These are phyloP conservation scores for Encarsia formosa DNA, from an alignment of 2,888 invertebrate genomes.

Conservation along the genomic window DNA sequence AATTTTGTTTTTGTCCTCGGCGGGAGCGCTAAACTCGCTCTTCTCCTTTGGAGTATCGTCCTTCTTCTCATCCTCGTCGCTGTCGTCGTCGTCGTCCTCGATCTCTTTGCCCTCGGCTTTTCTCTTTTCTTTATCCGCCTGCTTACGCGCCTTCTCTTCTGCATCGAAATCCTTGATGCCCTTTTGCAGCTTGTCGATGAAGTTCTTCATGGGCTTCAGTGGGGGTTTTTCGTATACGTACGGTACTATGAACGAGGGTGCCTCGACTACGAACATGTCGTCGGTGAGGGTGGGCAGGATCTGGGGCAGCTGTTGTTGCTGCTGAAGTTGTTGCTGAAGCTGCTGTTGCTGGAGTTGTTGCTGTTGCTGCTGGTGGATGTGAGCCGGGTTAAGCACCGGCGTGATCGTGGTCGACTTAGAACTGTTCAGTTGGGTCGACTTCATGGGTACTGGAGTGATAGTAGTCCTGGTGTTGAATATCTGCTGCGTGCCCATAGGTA, in stretches of 20 bases:
- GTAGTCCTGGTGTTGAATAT: conserved; percentile 57
- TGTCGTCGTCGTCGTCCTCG: conserved; percentile 49
- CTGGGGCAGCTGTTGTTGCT: conserved; percentile 53
- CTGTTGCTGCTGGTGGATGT: conserved; percentile 21
- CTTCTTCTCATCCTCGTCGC: conserved; percentile 38
- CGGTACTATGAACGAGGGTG: conserved; percentile 89
- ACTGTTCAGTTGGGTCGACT: conserved; percentile 35
- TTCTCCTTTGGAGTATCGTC: conserved; percentile 32
- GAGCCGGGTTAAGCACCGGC: conserved; percentile 30
- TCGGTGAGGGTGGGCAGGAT: conserved; percentile 81
- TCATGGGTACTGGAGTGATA: conserved; percentile 56
- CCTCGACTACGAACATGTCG: conserved; percentile 89
- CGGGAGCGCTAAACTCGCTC: conserved; percentile 33
- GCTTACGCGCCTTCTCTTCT: conserved; percentile 51
- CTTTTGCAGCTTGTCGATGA: conserved; percentile 61
- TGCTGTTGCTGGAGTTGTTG: conserved; percentile 9
- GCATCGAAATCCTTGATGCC: conserved; percentile 62
- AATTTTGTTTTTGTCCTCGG: conserved; percentile 51
- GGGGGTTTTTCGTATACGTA: conserved; percentile 91
- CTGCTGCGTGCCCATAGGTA: conserved; percentile 46
- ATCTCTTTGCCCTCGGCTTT: conserved; percentile 47
- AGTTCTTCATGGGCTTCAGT: conserved; percentile 70
- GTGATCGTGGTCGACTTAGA: conserved; percentile 39
- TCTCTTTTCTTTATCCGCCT: conserved; percentile 45
- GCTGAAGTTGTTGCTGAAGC: conserved; percentile 5